phyloP scores from a whole-genome alignment of 2,797 vertebrate genomes.

The Molossus molossus region DNA sequence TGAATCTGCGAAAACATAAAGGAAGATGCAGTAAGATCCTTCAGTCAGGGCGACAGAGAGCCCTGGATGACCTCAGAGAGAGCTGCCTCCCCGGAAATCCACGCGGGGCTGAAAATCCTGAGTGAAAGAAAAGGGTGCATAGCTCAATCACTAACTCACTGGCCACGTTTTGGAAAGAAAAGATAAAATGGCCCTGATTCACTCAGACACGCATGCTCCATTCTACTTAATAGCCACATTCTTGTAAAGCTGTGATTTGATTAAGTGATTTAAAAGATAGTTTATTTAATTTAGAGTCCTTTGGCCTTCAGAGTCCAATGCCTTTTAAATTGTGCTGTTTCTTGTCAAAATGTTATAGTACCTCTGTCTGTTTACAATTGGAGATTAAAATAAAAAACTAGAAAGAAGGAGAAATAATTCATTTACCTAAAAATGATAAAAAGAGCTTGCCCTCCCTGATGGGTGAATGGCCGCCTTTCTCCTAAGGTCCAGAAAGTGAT shows the following conservation, averaged over 20 bases:
- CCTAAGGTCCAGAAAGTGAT: slow-evolving; percentile 68
- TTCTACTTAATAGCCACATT: background rate
- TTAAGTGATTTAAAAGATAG: slow-evolving; percentile 11
- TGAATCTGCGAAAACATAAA: slow-evolving; percentile 4
- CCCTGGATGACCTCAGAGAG: background rate
- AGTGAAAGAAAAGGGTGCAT: background rate
- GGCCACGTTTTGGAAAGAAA: background rate
- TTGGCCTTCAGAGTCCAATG: background rate
- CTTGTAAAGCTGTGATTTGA: background rate
- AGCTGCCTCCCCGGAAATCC: background rate
- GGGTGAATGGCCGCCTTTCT: slow-evolving; percentile 60
- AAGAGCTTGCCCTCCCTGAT: slow-evolving; percentile 60
- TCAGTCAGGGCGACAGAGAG: background rate
- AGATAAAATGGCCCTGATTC: background rate
- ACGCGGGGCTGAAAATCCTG: background rate
- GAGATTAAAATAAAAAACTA: slow-evolving; percentile 66
- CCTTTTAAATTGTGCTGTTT: slow-evolving; percentile 61
- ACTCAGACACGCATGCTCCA: background rate
- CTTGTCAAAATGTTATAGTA: slow-evolving; percentile 66
- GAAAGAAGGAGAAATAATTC: slow-evolving; percentile 44
- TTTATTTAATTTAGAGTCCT: slow-evolving; percentile 56
- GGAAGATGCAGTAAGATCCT: background rate
- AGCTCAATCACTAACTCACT: background rate
- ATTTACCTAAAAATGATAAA: slow-evolving; percentile 69
- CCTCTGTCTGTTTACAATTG: slow-evolving; percentile 60